A percentile compares a stretch with the other conserved stretches of the same genome.
Conservation (phyloP, 2,888 invertebrate species). For the Caradrina kadenii region DNA sequence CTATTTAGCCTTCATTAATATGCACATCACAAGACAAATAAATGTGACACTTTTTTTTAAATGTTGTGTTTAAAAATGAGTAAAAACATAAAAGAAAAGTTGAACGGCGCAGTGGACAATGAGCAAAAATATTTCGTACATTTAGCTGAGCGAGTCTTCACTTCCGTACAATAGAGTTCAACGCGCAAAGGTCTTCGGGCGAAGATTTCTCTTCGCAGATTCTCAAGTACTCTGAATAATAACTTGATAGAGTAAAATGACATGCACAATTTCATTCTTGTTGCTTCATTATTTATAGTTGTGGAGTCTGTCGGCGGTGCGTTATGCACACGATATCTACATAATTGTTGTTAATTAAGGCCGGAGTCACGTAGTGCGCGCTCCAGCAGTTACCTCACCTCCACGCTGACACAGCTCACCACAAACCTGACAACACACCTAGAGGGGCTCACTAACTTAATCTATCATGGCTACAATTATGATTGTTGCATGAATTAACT, state of each 20-base stretch:
- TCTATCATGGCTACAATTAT: conserved; percentile 58
- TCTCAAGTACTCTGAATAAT: conserved; percentile 38
- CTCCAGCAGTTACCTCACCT: conserved; percentile 55
- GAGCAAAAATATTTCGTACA: conserved; percentile 22
- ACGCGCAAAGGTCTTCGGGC: conserved; percentile 43
- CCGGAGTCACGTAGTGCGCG: conserved; percentile 39
- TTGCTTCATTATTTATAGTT: conserved; percentile 52
- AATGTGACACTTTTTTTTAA: conserved; percentile 39
- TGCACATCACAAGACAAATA: conserved; percentile 35
- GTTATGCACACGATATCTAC: conserved; percentile 58
- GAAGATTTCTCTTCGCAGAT: conserved; percentile 50
- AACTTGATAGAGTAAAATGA: conserved; percentile 52
- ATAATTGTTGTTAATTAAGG: conserved; percentile 60
- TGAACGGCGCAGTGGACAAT: conserved; percentile 14
- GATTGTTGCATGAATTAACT: conserved; percentile 58
- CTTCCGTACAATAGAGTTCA: conserved; percentile 53
- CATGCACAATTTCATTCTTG: conserved; percentile 53
- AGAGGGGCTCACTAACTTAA: conserved; percentile 54
- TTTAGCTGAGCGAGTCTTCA: conserved; percentile 10
- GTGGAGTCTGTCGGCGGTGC: conserved; percentile 49
- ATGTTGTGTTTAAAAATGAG: conserved; percentile 30
- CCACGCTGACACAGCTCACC: conserved; percentile 34
- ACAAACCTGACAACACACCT: conserved; percentile 42
- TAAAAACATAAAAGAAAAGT: conserved; percentile 43
- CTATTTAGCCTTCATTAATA: conserved; percentile 1